These are phyloP conservation scores for Camelus bactrianus DNA, from an alignment of 2,113 vertebrate genomes.

Conservation along the genomic window DNA sequence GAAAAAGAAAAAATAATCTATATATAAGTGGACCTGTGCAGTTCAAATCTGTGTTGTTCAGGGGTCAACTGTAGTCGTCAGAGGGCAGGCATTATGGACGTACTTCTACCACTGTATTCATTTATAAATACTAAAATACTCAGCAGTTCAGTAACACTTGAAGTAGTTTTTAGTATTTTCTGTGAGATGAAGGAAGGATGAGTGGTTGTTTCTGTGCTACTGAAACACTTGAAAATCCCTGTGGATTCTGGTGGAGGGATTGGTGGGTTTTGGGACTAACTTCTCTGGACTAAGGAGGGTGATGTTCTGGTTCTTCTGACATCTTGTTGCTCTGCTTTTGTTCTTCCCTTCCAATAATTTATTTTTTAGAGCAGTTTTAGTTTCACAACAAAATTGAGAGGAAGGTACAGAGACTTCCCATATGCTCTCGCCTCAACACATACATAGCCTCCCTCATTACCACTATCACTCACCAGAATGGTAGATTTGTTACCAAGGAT, in stretches of 20 bases:
- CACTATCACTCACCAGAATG: not conserved
- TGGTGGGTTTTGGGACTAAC: not conserved
- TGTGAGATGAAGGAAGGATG: not conserved
- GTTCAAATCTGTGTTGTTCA: not conserved
- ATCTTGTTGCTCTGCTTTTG: not conserved
- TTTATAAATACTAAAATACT: slow-evolving; percentile 3
- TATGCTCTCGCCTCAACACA: not conserved
- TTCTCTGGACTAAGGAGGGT: not conserved
- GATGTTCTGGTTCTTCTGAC: not conserved
- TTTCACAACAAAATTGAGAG: not conserved
- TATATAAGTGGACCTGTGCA: not conserved
- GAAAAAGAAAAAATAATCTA: not conserved
- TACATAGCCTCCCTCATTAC: not conserved
- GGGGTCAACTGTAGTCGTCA: not conserved
- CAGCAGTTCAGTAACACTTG: not conserved
- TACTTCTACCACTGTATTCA: slow-evolving; percentile 3
- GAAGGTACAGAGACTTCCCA: not conserved
- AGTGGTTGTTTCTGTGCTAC: slow-evolving; percentile 1
- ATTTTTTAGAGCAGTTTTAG: not conserved
- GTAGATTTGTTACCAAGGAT: not conserved
- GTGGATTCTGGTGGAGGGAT: not conserved
- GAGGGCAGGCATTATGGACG: slow-evolving; percentile 32
- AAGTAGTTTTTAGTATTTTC: slow-evolving; percentile 11
- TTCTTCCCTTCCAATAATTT: not conserved
- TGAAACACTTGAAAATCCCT: slow-evolving; percentile 37